Base-by-base conservation (phyloP, 2,888 invertebrate genomes). In the Eupithecia pulchellata region DNA sequence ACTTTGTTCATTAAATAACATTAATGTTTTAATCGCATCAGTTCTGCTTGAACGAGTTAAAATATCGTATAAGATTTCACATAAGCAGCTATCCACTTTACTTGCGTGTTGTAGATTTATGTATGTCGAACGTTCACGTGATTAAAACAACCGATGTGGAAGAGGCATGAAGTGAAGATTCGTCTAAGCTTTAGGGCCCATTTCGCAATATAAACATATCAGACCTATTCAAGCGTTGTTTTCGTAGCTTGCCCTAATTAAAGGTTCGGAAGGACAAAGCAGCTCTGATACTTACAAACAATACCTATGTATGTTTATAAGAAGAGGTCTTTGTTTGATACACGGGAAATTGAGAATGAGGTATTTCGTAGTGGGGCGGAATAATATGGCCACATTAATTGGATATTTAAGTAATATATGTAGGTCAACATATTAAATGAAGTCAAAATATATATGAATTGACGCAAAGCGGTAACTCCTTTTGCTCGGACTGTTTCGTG, bases 141-240 rank as follows among this genome's bases (percentile, higher is more conserved):
- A 57, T 17, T 57, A 57, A 57, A 57, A 0, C 29, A 29, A 57
- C 29, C 14, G 57, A 57, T 29, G 57, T 17, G 57, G 57, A 57
- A 29, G 57, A 57, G 14, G 2, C 17, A 57, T 57, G 29, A 57
- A 17, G 57, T 57, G 17, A 57, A 47, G 47, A 57, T 57, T 57
- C 57, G 29, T 29, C 17, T 17, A 29, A 57, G 47, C 20, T 47
- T 47, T 47, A 29, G 57, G 47, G 29, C 29, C 57, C 1, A 25
- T 25, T 29, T 29, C 11, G 61, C 61, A 39, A 62, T 62, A 25
- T 14, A 20, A 20, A 36, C 34, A 62, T 39, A 63, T 17, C 42
- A 39, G 27, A 20, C 60, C 60, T 32, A 60, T 60, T 32, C n/a
- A 60, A 60, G 60, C 32, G 60, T 32, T 60, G 60, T 60, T 60